Evolutionary conservation across 2,113 vertebrate genomes (phyloP).

Genomic region (Pygoscelis antarcticus): DNA sequence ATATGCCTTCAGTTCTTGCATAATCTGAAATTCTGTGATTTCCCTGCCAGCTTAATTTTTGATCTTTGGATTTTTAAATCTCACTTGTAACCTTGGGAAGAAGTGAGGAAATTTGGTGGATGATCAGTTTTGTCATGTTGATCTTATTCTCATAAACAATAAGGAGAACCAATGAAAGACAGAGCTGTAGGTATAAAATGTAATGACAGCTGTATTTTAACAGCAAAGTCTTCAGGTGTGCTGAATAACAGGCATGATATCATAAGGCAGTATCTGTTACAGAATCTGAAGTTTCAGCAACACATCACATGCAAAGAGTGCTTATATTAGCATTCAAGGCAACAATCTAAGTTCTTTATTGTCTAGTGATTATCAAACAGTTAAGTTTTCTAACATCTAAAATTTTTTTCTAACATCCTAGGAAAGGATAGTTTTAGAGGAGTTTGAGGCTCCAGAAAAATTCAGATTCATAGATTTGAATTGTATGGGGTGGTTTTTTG

Average conservation of each 20-base stretch:
- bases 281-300: slow-evolving; percentile 5
- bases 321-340: background rate
- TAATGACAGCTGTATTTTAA: background rate
- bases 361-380: background rate
- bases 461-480: background rate
- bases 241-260: background rate
- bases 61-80: background rate
- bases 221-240: background rate
- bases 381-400: background rate
- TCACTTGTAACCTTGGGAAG: background rate
- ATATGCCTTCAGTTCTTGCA: background rate
- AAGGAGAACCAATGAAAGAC: background rate
- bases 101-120: background rate
- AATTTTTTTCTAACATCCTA: background rate
- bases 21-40: background rate
- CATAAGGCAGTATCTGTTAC: background rate
- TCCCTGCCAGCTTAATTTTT: background rate
- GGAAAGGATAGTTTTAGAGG: background rate
- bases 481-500: background rate
- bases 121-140: background rate
- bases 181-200: background rate
- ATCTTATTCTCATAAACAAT: background rate
- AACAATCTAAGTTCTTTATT: background rate
- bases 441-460: background rate
- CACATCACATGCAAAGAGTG: background rate